Evolutionary conservation across 1,140 invertebrate genomes (phyloP).

Genomic region (Drosophila hydei): DNA sequence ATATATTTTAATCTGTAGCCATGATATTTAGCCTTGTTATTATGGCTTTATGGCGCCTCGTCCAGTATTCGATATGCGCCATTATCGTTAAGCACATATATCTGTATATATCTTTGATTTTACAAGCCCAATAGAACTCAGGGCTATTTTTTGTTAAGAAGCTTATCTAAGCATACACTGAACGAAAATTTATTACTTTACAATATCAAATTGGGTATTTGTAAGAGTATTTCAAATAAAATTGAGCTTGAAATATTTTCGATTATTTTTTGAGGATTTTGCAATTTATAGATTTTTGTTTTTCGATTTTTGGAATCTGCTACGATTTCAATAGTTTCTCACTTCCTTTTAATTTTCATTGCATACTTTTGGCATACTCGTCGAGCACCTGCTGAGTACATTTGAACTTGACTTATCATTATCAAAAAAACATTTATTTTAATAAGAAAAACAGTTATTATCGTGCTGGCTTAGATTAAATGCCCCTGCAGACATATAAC

Average conservation of each 20-base stretch:
- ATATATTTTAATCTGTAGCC: too few relatives aligned
- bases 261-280: too few relatives aligned
- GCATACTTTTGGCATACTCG: constrained; percentile 25
- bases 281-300: too few relatives aligned
- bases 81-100: background rate
- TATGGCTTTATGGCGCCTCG: background rate
- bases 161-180: constrained; percentile 5
- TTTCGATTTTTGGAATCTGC: too few relatives aligned
- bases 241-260: too few relatives aligned
- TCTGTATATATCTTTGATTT: constrained; percentile 9
- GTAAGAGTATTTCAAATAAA: too few relatives aligned
- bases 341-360: background rate
- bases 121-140: constrained; percentile 16
- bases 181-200: background rate
- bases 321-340: too few relatives aligned
- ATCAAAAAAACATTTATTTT: background rate
- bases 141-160: background rate
- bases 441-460: constrained; percentile 9
- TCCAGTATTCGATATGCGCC: background rate
- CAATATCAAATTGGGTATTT: too few relatives aligned
- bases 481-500: constrained; percentile 1
- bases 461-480: constrained; percentile 6
- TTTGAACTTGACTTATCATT: background rate
- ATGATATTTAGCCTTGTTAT: background rate
- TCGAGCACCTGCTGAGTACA: constrained; percentile 1